These are phyloP conservation scores for Odontesthes bonariensis DNA, from an alignment of 2,113 vertebrate genomes.

Conservation along the genomic window DNA sequence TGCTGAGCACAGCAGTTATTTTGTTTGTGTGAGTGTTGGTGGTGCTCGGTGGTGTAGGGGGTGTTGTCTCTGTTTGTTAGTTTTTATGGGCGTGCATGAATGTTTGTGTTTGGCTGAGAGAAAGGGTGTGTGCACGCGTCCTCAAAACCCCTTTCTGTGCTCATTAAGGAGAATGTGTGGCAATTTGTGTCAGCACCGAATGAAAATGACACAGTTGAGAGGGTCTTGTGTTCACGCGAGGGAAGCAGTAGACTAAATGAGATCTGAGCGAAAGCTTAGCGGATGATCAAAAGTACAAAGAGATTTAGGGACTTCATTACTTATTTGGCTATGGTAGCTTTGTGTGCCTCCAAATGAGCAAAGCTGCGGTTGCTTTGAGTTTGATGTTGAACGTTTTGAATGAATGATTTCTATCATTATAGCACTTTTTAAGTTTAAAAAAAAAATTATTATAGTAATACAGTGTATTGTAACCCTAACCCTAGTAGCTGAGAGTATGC, in stretches of 20 bases:
- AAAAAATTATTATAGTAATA: background rate
- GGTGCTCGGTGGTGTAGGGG: background rate
- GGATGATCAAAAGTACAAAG: conserved; percentile 22
- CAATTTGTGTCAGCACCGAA: conserved; percentile 57
- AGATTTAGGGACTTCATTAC: conserved; percentile 14
- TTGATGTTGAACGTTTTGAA: conserved; percentile 8
- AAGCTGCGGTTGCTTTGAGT: conserved; percentile 5
- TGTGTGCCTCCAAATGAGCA: conserved; percentile 32
- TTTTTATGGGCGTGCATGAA: conserved; percentile 8
- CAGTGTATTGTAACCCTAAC: background rate
- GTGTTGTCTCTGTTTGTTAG: conserved; percentile 8
- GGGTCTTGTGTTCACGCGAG: conserved; percentile 47
- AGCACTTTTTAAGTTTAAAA: background rate
- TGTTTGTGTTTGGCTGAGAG: conserved; percentile 9
- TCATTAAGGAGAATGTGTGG: conserved; percentile 62
- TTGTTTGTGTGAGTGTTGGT: conserved; percentile 34
- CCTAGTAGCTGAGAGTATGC: background rate
- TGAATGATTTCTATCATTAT: no score
- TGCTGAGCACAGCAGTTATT: conserved; percentile 60
- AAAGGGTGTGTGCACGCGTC: conserved; percentile 15
- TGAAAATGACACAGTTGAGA: conserved; percentile 54
- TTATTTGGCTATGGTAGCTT: conserved; percentile 1
- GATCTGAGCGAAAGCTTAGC: conserved; percentile 35
- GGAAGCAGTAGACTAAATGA: conserved; percentile 46
- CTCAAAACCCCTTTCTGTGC: conserved; percentile 45